These are phyloP conservation scores for Pyralis farinalis DNA, from an alignment of 2,888 invertebrate species.

Conservation along the genomic window DNA sequence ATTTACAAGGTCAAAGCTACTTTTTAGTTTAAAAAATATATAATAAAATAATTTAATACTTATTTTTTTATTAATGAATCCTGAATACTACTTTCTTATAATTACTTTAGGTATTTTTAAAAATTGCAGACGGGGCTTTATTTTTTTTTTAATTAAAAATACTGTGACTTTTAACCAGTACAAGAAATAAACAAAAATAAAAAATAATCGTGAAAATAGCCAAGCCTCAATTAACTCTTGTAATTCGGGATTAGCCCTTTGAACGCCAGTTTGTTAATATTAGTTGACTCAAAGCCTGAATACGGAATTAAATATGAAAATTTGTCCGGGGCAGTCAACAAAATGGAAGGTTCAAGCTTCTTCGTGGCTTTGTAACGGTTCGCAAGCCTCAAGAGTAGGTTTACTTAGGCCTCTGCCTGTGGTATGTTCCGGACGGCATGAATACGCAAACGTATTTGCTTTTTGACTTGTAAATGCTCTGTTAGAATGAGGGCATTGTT, in stretches of 20 bases:
- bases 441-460: constrained; percentile 67
- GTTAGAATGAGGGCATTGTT: constrained; percentile 64
- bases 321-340: constrained; percentile 60
- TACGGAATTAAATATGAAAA: constrained; percentile 75
- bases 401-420: constrained; percentile 65
- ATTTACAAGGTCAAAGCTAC: too few relatives aligned
- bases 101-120: too few relatives aligned
- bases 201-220: too few relatives aligned
- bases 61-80: too few relatives aligned
- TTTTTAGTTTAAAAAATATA: too few relatives aligned
- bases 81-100: too few relatives aligned
- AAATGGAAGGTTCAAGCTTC: constrained; percentile 60
- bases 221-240: too few relatives aligned
- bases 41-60: too few relatives aligned
- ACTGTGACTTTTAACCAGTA: too few relatives aligned
- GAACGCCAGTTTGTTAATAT: constrained; percentile 50
- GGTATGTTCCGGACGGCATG: constrained; percentile 61
- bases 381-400: constrained; percentile 46
- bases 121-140: too few relatives aligned
- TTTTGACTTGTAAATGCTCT: constrained; percentile 68
- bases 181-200: too few relatives aligned
- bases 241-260: constrained; percentile 38
- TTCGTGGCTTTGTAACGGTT: constrained; percentile 58
- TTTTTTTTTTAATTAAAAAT: too few relatives aligned
- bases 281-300: constrained; percentile 49